Percentiles rank a stretch among this genome's conserved stretches.
These are phyloP conservation scores for Sarcophaga subvicina DNA, from an alignment of 2,888 invertebrate genomes.

Conservation along the genomic window DNA sequence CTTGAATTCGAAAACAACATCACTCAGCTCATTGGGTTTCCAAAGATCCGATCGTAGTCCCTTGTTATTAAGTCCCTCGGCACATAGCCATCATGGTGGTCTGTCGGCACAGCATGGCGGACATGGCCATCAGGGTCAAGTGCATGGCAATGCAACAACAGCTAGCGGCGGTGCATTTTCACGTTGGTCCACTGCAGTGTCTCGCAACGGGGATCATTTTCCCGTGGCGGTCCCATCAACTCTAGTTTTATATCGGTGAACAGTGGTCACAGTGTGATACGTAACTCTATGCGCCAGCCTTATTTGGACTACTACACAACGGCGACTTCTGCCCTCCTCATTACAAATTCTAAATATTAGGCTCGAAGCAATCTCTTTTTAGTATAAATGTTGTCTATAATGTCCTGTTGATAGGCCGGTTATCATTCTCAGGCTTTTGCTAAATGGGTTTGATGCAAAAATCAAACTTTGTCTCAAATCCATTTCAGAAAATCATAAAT, in stretches of 20 bases:
- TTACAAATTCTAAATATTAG: too few relatives aligned
- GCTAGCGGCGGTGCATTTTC: constrained; percentile 77
- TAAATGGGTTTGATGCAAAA: too few relatives aligned
- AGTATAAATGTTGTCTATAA: too few relatives aligned
- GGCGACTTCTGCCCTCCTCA: too few relatives aligned
- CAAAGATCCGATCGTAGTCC: constrained; percentile 82
- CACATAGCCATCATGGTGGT: constrained; percentile 82
- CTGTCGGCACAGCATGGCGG: constrained; percentile 72
- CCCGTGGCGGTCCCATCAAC: constrained; percentile 83
- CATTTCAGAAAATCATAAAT: too few relatives aligned
- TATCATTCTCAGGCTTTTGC: too few relatives aligned
- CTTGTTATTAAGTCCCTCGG: constrained; percentile 81
- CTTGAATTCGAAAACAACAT: constrained; percentile 93
- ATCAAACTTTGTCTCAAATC: too few relatives aligned
- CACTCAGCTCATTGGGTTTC: constrained; percentile 88
- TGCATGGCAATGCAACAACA: constrained; percentile 49
- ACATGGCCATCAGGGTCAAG: constrained; percentile 58
- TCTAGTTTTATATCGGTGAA: constrained; percentile 84
- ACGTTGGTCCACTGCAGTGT: constrained; percentile 89
- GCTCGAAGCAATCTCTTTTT: too few relatives aligned
- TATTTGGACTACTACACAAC: constrained; percentile 87
- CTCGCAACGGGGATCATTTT: constrained; percentile 88
- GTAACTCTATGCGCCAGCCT: constrained; percentile 90
- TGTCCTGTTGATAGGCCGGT: too few relatives aligned
- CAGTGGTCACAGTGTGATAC: constrained; percentile 84